Percentiles rank a stretch among this genome's conserved stretches.
These are phyloP conservation scores for Gastrophryne carolinensis DNA, from an alignment of 2,797 vertebrate species.

Conservation along the genomic window DNA sequence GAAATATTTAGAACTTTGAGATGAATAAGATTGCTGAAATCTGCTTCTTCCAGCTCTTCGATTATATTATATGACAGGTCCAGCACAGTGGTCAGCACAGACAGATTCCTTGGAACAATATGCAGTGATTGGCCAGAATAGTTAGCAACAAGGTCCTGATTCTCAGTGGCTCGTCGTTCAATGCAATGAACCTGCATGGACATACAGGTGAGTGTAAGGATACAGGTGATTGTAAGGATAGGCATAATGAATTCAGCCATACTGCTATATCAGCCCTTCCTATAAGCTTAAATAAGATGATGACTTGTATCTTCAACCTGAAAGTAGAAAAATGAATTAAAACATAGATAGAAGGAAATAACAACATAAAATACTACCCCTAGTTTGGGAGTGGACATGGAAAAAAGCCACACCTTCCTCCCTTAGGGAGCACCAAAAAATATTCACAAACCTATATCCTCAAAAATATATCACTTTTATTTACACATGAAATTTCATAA, in stretches of 20 bases:
- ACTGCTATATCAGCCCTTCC: background rate
- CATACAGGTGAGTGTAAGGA: background rate
- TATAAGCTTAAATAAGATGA: background rate
- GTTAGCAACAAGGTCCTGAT: constrained; percentile 32
- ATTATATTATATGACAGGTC: constrained; percentile 75
- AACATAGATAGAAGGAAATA: too few species aligned
- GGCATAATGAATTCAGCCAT: background rate
- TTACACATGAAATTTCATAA: too few species aligned
- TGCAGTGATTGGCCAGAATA: constrained; percentile 46
- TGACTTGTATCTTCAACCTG: background rate
- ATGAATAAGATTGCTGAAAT: constrained; percentile 59
- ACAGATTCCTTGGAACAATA: constrained; percentile 63
- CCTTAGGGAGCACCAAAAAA: too few species aligned
- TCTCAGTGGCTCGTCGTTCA: background rate
- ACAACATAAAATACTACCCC: too few species aligned
- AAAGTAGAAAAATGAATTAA: background rate
- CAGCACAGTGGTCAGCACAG: constrained; percentile 54
- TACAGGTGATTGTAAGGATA: background rate
- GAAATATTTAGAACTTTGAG: constrained; percentile 72
- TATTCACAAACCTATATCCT: too few species aligned
- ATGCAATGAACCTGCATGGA: background rate
- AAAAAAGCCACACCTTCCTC: too few species aligned
- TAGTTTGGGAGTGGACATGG: too few species aligned
- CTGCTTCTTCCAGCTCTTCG: constrained; percentile 53
- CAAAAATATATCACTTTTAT: too few species aligned